Evolutionary conservation across 2,113 vertebrate genomes (phyloP).

Genomic region (Silurus asotus): DNA sequence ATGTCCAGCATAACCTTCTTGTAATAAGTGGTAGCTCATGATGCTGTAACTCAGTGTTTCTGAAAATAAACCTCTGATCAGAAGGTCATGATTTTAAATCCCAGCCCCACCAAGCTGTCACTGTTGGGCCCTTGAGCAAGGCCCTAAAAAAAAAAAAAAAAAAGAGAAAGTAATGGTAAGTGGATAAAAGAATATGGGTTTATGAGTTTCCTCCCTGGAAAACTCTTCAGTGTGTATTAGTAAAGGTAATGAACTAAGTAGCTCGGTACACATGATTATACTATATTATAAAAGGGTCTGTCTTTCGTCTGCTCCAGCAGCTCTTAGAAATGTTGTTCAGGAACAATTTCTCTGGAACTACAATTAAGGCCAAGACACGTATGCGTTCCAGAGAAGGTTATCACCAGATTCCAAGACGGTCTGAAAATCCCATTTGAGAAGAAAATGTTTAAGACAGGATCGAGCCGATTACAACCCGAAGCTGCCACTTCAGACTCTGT

Average conservation of each 20-base stretch:
- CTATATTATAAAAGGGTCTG: not conserved
- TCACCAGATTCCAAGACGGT: not conserved
- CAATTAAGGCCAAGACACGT: not conserved
- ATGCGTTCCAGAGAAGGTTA: not conserved
- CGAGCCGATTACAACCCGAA: not conserved
- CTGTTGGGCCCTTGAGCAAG: too few relatives aligned
- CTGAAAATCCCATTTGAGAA: constrained; percentile 14
- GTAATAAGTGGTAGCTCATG: not conserved
- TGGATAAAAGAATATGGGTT: too few relatives aligned
- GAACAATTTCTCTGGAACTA: not conserved
- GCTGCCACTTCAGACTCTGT: not conserved
- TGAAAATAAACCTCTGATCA: too few relatives aligned
- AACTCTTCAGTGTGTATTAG: too few relatives aligned
- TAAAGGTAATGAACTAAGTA: too few relatives aligned
- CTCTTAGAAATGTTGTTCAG: not conserved
- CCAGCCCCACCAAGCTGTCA: too few relatives aligned
- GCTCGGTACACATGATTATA: not conserved
- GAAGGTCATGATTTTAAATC: too few relatives aligned
- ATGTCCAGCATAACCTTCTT: not conserved
- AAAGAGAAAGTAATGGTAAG: too few relatives aligned
- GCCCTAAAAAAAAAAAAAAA: too few relatives aligned
- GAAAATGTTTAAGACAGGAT: constrained; percentile 3
- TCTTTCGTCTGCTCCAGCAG: not conserved
- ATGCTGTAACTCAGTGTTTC: too few relatives aligned
- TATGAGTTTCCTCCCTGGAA: too few relatives aligned